Evolutionary conservation across 2,888 invertebrate genomes (phyloP), one percentile per base, ranked within the genome.

Genomic region (Pardosa pseudoannulata): DNA sequence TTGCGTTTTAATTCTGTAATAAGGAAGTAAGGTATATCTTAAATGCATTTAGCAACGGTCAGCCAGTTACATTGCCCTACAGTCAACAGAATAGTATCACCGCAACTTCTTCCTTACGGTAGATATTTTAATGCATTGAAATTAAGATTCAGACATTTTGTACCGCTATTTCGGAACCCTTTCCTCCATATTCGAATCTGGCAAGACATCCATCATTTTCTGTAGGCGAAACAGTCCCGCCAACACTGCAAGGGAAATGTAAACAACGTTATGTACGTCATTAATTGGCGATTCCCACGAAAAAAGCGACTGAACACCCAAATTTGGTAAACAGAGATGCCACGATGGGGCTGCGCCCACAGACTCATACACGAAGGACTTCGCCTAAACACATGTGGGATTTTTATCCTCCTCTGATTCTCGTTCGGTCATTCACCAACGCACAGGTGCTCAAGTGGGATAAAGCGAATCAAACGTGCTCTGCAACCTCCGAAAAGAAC

Each of bases 391-490:
- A 28, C 32, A 82, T 36, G 82, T 82, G 82, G 82, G 82, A 31
- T 70, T 79, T n/a, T 68, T 39, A 41, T 32, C 28, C 50, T 36
- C n/a, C n/a, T n/a, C n/a, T n/a, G n/a, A n/a, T n/a, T 70, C 68
- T 67, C 32, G 41, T 31, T 62, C 74, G 82, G 82, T 82, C 82
- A 82, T 75, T 82, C 82, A 76, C 75, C 82, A 75, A 82, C 82
- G 62, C 82, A 76, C 75, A 82, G 75, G 75, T 76, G 82, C 74
- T 28, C 5, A 62, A 28, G 82, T 75, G 71, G 82, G 75, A 82
- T 71, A 23, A 16, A 29, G 31, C 36, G 36, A 36, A 36, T n/a
- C n/a, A 56, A 23, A 56, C 6, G 11, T 36, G 36, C 36, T 56
- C 56, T 16, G 23, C 56, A 56, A 56, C 23, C 56, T 23, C 56